Evolutionary conservation across 2,113 vertebrate species (phyloP).

Genomic region (Cyprichromis sp.): DNA sequence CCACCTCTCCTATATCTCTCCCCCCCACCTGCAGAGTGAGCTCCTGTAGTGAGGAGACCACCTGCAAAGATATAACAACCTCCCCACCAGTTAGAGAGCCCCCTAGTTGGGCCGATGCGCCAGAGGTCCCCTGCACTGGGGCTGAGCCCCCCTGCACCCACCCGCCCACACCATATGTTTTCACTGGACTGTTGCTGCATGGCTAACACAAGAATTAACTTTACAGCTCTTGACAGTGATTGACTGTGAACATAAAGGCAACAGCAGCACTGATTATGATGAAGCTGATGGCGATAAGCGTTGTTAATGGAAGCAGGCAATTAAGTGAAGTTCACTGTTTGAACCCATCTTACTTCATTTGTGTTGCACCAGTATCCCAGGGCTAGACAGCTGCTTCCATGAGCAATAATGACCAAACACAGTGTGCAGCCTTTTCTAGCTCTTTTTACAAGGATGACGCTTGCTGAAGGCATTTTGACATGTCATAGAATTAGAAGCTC

Average conservation of each 20-base stretch:
- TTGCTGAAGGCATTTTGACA: background rate
- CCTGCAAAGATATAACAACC: too few relatives aligned
- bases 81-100: too few relatives aligned
- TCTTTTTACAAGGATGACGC: fast-evolving
- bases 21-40: too few relatives aligned
- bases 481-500: background rate
- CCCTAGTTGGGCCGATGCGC: too few relatives aligned
- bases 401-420: background rate
- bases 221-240: background rate
- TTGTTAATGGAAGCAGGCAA: background rate
- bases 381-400: background rate
- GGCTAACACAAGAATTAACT: background rate
- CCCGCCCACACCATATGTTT: background rate
- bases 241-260: background rate
- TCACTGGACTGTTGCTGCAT: background rate
- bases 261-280: background rate
- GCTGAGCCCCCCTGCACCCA: too few relatives aligned
- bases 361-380: background rate
- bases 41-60: too few relatives aligned
- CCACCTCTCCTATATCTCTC: too few relatives aligned
- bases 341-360: background rate
- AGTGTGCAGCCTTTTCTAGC: background rate
- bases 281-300: background rate
- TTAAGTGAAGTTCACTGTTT: slow-evolving; percentile 10
- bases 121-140: too few relatives aligned